Evolutionary conservation across 2,113 vertebrate species (phyloP).

Genomic region (Polypterus senegalus): DNA sequence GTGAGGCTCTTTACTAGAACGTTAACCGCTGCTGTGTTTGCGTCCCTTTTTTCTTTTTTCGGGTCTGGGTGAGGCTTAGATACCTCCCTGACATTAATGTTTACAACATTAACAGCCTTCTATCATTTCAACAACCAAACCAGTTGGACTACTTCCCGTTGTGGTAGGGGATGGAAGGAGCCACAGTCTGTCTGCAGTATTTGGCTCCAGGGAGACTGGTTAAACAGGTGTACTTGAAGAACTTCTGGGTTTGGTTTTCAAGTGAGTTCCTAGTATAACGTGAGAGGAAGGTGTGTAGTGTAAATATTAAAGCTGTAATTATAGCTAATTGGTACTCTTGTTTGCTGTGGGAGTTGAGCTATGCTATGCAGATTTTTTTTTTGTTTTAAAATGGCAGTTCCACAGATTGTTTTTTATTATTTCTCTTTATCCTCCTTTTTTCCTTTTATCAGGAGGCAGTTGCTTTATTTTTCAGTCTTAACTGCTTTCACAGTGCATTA

Average conservation of each 20-base stretch:
- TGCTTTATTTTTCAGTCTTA: too few species aligned
- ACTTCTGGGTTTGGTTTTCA: not conserved
- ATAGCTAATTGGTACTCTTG: conserved; percentile 20
- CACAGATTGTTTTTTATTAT: not conserved
- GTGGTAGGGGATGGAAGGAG: not conserved
- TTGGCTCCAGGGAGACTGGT: conserved; percentile 11
- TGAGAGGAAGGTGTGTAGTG: conserved; percentile 10
- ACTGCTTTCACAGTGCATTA: too few species aligned
- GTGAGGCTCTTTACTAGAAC: not conserved
- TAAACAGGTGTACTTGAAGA: conserved; percentile 10
- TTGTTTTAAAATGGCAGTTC: not conserved
- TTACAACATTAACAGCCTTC: conserved; percentile 3
- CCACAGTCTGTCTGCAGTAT: not conserved
- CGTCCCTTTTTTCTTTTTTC: not conserved
- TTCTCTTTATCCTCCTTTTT: too few species aligned
- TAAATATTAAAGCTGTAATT: conserved; percentile 13
- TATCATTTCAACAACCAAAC: not conserved
- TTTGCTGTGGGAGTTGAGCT: conserved; percentile 10
- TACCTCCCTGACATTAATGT: conserved; percentile 1
- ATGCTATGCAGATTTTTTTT: conserved; percentile 9
- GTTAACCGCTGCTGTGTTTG: not conserved
- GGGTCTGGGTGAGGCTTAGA: not conserved
- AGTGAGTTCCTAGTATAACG: conserved; percentile 1
- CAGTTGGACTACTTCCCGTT: not conserved
- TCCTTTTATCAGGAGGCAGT: too few species aligned